Evolutionary conservation across 2,888 invertebrate genomes (phyloP), one percentile per base, ranked within the genome.

Genomic region (Hemithea aestivaria): DNA sequence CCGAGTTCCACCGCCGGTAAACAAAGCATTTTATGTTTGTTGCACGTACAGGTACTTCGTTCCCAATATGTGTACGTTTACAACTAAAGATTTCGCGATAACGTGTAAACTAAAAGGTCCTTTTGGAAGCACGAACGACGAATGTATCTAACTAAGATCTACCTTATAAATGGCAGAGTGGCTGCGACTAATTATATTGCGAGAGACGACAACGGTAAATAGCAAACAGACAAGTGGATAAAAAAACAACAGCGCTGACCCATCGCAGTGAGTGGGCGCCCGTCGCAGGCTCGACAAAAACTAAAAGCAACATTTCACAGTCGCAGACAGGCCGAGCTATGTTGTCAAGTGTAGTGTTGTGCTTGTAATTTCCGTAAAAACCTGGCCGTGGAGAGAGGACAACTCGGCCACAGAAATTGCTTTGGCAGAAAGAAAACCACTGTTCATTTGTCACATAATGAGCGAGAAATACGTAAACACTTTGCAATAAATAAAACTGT

Each of bases 301-400:
- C 47, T 45, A 46, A 42, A 58, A 53, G 41, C 32, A 32, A 31
- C 35, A 32, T 36, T 23, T 40, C 32, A 40, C 27, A 33, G 43
- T 39, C 31, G 21, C 30, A 20, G 16, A 32, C 38, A 24, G 37
- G 34, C 33, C 26, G 26, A 42, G 36, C 39, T 9, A 21, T 35
- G 38, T 42, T 41, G 40, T 57, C 43, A 48, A 60, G 49, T 56
- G 52, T 51, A 48, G 44, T 51, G 44, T 44, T 48, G 56, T 10
- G 36, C 31, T 42, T 25, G 33, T 59, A 56, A 65, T 62, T 61
- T 58, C 48, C 51, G 59, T 64, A 61, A 65, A 65, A 68, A 62
- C 46, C 53, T 53, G 24, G 23, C 23, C 27, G 31, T 12, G 24
- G 39, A 41, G 35, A 27, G 28, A 39, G 36, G 43, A 42, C 57